Percentiles rank a stretch among this genome's conserved stretches.
These are phyloP conservation scores for Rattus norvegicus DNA, from an alignment of 2,113 vertebrate species.

Conservation along the genomic window DNA sequence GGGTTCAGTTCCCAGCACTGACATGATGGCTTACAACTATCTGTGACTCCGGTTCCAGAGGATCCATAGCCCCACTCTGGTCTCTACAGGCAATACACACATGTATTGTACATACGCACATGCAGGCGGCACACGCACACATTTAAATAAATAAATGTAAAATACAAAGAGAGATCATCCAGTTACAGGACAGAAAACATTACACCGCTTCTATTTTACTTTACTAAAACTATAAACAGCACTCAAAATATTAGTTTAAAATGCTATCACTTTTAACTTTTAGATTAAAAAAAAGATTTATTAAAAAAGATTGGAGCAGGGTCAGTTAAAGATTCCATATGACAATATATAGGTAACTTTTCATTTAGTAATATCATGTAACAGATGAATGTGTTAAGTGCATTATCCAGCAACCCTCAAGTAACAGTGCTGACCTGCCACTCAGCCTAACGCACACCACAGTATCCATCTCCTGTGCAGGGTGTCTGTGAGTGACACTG, in stretches of 20 bases:
- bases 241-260: conserved; percentile 25
- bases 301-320: not conserved
- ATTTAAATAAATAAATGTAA: not conserved
- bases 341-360: not conserved
- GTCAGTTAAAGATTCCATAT: not conserved
- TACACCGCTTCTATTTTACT: conserved; percentile 23
- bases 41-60: not conserved
- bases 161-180: not conserved
- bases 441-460: not conserved
- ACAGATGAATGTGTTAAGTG: not conserved
- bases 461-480: not conserved
- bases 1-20: not conserved
- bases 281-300: not conserved
- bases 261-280: conserved; percentile 9
- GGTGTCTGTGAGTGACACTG: not conserved
- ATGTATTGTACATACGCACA: not conserved
- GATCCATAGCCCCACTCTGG: not conserved
- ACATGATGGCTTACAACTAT: not conserved
- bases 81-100: not conserved
- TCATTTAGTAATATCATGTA: not conserved
- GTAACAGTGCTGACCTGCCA: not conserved
- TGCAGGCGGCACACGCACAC: not conserved
- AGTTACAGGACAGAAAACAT: not conserved
- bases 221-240: conserved; percentile 20
- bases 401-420: not conserved